phyloP scores from a whole-genome alignment of 2,797 vertebrate species.

The Remorina albescens region DNA sequence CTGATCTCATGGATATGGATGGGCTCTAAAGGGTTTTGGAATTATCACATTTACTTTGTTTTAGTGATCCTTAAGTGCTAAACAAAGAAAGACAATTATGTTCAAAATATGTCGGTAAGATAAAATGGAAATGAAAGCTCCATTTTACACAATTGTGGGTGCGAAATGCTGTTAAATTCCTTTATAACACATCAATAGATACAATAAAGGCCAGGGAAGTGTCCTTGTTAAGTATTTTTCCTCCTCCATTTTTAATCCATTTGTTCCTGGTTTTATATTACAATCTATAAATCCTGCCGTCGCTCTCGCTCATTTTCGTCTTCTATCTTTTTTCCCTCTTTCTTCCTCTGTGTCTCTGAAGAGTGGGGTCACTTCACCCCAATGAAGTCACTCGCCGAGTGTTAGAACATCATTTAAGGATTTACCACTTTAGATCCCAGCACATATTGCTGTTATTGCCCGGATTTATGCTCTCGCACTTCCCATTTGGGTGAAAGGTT shows the following conservation, averaged over 20 bases:
- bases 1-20: too few species aligned
- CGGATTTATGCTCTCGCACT: conserved; percentile 78
- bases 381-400: conserved; percentile 67
- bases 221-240: background rate
- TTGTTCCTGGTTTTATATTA: conserved; percentile 21
- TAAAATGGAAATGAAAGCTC: background rate
- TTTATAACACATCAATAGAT: background rate
- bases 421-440: conserved; percentile 72
- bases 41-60: too few species aligned
- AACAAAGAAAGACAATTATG: background rate
- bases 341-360: conserved; percentile 29
- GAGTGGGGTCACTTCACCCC: conserved; percentile 70
- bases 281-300: conserved; percentile 16
- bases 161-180: background rate
- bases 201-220: background rate
- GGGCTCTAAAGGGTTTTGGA: too few species aligned
- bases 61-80: background rate
- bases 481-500: conserved; percentile 76
- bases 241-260: conserved; percentile 5
- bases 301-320: conserved; percentile 4
- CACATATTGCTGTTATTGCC: conserved; percentile 78
- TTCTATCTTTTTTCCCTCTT: conserved; percentile 1
- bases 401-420: conserved; percentile 75
- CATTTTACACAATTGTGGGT: background rate
- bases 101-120: background rate